Evolutionary conservation across 2,888 invertebrate species (phyloP).

Genomic region (Euplagia quadripunctaria): DNA sequence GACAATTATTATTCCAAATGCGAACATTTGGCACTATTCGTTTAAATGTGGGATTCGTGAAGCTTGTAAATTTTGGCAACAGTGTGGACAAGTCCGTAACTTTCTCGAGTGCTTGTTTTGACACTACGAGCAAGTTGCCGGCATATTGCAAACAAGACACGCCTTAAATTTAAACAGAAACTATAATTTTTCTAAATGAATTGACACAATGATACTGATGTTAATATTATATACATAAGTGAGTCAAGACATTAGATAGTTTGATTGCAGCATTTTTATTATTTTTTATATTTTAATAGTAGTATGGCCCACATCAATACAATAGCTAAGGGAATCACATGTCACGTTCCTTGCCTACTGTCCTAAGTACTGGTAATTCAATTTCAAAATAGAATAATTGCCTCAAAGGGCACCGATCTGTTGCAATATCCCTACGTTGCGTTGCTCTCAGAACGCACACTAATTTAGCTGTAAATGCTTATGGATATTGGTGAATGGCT

Average conservation of each 20-base stretch:
- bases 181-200: neutral
- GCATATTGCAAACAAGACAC: conserved; percentile 25
- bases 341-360: no score
- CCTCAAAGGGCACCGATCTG: conserved; percentile 16
- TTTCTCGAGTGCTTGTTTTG: conserved; percentile 19
- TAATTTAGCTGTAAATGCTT: conserved; percentile 21
- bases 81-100: conserved; percentile 39
- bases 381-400: neutral
- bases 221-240: no score
- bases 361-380: neutral
- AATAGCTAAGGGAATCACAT: no score
- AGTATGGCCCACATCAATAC: no score
- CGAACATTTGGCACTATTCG: conserved; percentile 32
- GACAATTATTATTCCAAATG: conserved; percentile 23
- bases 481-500: conserved; percentile 29
- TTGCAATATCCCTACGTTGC: conserved; percentile 28
- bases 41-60: conserved; percentile 35
- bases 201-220: no score
- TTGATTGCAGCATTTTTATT: neutral
- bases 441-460: conserved; percentile 1
- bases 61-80: conserved; percentile 47
- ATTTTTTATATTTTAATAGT: neutral
- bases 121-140: conserved; percentile 29
- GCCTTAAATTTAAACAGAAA: conserved; percentile 2
- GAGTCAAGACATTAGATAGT: no score